phyloP scores from a whole-genome alignment of 2,797 vertebrate species.

The Cyclura pinguis region DNA sequence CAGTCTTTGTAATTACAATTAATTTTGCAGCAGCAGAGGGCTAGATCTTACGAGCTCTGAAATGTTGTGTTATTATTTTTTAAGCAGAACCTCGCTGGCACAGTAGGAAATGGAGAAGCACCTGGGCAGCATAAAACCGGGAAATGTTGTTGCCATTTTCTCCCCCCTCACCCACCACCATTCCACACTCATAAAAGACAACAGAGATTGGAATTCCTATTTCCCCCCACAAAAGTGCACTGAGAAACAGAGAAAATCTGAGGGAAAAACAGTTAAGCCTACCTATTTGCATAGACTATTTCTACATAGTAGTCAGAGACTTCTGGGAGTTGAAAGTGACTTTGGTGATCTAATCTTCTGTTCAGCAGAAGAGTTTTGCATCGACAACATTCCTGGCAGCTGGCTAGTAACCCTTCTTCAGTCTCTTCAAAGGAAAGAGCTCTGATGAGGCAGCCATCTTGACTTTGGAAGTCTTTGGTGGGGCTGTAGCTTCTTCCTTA shows the following conservation, averaged over 20 bases:
- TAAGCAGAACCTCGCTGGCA: slow-evolving; percentile 39
- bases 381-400: too few species aligned
- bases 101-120: not conserved
- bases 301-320: too few species aligned
- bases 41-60: slow-evolving; percentile 51
- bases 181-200: not conserved
- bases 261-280: not conserved
- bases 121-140: not conserved
- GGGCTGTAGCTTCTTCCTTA: too few species aligned
- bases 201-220: not conserved
- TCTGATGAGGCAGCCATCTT: too few species aligned
- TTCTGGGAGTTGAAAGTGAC: too few species aligned
- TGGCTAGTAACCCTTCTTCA: too few species aligned
- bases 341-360: too few species aligned
- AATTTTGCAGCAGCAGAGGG: slow-evolving; percentile 65
- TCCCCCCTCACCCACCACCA: not conserved
- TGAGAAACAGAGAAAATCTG: not conserved
- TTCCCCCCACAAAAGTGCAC: not conserved
- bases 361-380: too few species aligned
- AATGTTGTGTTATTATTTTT: slow-evolving; percentile 48
- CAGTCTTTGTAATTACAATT: slow-evolving; percentile 79
- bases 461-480: too few species aligned
- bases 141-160: not conserved
- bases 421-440: too few species aligned
- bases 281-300: too few species aligned